Conservation (phyloP, 2,797 vertebrate species). For the Podargus strigoides region DNA sequence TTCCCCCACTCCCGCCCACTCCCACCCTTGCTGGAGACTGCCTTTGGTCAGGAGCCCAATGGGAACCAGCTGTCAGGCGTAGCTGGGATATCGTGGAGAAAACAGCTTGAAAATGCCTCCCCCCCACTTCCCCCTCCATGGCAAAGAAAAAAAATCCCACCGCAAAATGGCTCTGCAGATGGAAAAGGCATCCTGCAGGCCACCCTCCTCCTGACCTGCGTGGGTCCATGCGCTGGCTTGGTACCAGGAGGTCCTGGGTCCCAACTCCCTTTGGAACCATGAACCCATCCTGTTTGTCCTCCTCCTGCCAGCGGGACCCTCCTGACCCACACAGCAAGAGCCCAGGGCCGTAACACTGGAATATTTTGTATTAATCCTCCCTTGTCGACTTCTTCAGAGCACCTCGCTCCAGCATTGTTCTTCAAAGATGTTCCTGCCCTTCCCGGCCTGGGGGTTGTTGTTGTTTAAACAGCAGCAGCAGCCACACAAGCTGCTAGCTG, state of each 20-base stretch:
- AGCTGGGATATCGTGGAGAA: conserved; percentile 61
- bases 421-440: conserved; percentile 50
- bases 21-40: conserved; percentile 61
- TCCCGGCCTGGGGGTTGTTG: conserved; percentile 36
- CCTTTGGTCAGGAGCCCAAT: conserved; percentile 66
- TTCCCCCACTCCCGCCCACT: conserved; percentile 60
- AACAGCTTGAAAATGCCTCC: conserved; percentile 58
- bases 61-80: conserved; percentile 65
- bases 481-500: conserved; percentile 59
- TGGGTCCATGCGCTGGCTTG: background rate
- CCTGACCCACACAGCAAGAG: background rate
- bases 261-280: background rate
- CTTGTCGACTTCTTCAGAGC: background rate
- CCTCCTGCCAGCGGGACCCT: background rate
- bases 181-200: conserved; percentile 52
- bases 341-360: background rate
- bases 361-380: background rate
- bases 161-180: conserved; percentile 37
- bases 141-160: background rate
- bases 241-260: background rate
- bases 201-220: conserved; percentile 34
- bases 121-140: background rate
- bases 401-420: conserved; percentile 36
- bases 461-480: conserved; percentile 59
- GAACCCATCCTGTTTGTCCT: conserved; percentile 56